Evolutionary conservation across 2,797 vertebrate genomes (phyloP), one percentile per base, ranked within the genome.

Genomic region (Heliangelus exortis): DNA sequence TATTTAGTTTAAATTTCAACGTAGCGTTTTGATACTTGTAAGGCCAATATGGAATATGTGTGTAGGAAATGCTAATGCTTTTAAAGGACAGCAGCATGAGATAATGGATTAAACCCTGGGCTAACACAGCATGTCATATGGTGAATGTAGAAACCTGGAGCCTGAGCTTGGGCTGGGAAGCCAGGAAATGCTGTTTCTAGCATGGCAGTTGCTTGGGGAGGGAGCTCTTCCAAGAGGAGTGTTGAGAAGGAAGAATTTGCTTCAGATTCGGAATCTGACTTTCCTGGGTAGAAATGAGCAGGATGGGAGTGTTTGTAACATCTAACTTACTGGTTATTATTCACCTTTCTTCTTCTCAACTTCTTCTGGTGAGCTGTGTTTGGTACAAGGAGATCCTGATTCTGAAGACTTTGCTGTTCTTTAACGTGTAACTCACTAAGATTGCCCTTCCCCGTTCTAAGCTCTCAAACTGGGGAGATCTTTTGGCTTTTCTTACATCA

Each of bases 51-150:
- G 91, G 96, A 93, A 96, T 95, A 95, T 68, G 67, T 12, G 66
- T 96, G 93, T 92, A 97, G 95, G 96, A 97, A 92, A 96, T 95
- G 80, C 95, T 92, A 91, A 51, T 75, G 83, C 84, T 96, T 96
- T 87, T 84, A 92, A 95, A 95, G 91, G 95, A 94, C 67, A 96
- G 94, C 93, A 97, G 93, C 59, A 69, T 86, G 89, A 96, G 90
- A 96, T 54, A 67, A 89, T 54, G 59, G 94, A 83, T 68, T 81
- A 95, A 94, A 97, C 61, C 72, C 79, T 36, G 89, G 89, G 90
- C 62, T 88, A 95, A 50, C 61, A 23, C 54, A 63, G 77, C 19
- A 14, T 82, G 89, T 84, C 92, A 63, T 89, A 90, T 67, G 79
- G 93, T 1, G 8, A 81, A 54, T 34, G 84, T 2, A 66, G 84